Percentiles rank a stretch among this genome's conserved stretches.
These are phyloP conservation scores for Synanthedon formicaeformis DNA, from an alignment of 2,888 invertebrate genomes.

Conservation along the genomic window DNA sequence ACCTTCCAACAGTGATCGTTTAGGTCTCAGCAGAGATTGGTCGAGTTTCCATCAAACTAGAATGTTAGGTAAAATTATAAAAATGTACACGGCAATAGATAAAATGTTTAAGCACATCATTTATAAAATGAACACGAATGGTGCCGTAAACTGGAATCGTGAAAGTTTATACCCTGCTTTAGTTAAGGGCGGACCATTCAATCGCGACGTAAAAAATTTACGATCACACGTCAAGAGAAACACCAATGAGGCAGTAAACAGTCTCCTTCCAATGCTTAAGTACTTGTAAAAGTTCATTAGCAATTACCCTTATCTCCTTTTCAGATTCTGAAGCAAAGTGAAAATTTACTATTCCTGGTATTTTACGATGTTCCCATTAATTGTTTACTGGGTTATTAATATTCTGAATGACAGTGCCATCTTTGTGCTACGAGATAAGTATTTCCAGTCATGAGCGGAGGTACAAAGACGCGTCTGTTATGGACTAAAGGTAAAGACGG, in stretches of 20 bases:
- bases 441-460: too few relatives aligned
- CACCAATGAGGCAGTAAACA: conserved; percentile 66
- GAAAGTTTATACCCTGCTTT: conserved; percentile 67
- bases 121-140: conserved; percentile 67
- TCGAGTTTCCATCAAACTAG: too few relatives aligned
- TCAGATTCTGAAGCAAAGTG: conserved; percentile 12
- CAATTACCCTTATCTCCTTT: conserved; percentile 43
- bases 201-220: conserved; percentile 65
- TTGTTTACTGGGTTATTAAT: neutral
- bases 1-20: too few relatives aligned
- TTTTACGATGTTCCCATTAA: neutral
- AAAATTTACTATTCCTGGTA: neutral
- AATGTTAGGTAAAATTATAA: too few relatives aligned
- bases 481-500: too few relatives aligned
- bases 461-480: too few relatives aligned
- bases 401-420: too few relatives aligned
- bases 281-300: conserved; percentile 62
- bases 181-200: conserved; percentile 65
- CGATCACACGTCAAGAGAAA: conserved; percentile 66
- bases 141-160: conserved; percentile 60
- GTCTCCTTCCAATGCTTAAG: conserved; percentile 51
- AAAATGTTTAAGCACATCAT: conserved; percentile 47
- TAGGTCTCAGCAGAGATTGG: too few relatives aligned
- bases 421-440: too few relatives aligned
- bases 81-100: conserved; percentile 15